Evolutionary conservation across 2,888 invertebrate species (phyloP).

Genomic region (Nematopogon swammerdamellus): DNA sequence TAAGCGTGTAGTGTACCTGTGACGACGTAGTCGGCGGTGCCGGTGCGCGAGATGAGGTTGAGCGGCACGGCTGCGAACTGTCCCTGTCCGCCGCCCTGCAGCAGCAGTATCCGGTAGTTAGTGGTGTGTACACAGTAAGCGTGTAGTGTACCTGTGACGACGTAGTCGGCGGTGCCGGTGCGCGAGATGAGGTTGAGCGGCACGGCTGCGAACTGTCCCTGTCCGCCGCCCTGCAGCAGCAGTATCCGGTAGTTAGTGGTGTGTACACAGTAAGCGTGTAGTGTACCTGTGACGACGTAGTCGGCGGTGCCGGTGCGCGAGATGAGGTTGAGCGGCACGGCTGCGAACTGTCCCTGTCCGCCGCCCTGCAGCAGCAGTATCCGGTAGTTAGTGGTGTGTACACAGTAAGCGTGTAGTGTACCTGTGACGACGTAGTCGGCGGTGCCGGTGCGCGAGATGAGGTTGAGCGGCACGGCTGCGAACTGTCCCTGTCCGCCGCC

Average conservation of each 20-base stretch:
- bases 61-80: constrained; percentile 92
- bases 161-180: constrained; percentile 81
- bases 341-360: constrained; percentile 92
- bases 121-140: too few relatives aligned
- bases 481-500: constrained; percentile 96
- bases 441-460: constrained; percentile 72
- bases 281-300: constrained; percentile 77
- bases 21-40: constrained; percentile 81
- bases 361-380: constrained; percentile 95
- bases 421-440: constrained; percentile 88
- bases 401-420: too few relatives aligned
- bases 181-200: constrained; percentile 83
- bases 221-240: constrained; percentile 94
- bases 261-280: too few relatives aligned
- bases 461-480: constrained; percentile 88
- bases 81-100: constrained; percentile 96
- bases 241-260: too few relatives aligned
- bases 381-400: too few relatives aligned
- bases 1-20: constrained; percentile 71
- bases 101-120: too few relatives aligned
- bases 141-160: constrained; percentile 73
- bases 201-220: constrained; percentile 90
- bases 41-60: constrained; percentile 78
- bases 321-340: constrained; percentile 87
- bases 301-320: constrained; percentile 77